Conservation (phyloP, 2,113 vertebrate species). For the Cyphomyrus plagiostoma region DNA sequence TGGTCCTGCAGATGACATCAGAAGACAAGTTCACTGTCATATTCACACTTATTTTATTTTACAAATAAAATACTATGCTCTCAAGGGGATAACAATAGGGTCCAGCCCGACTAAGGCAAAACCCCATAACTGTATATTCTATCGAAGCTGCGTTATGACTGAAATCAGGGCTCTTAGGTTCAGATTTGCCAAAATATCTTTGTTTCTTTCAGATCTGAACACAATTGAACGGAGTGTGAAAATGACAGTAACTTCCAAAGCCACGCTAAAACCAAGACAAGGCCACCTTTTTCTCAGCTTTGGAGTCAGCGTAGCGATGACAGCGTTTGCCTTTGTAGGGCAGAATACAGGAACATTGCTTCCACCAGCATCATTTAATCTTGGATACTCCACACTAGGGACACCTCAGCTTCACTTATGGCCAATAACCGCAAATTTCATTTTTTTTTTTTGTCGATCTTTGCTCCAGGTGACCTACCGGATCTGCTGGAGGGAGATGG, state of each 20-base stretch:
- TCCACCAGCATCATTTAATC: not conserved
- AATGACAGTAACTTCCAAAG: not conserved
- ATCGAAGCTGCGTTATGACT: not conserved
- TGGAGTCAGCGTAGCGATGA: not conserved
- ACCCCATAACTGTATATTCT: not conserved
- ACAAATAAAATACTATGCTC: not conserved
- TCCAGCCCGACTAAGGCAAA: not conserved
- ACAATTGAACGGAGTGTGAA: not conserved
- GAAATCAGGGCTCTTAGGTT: not conserved
- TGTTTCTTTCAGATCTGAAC: not conserved
- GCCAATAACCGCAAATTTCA: not conserved
- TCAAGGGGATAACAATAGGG: not conserved
- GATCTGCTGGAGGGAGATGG: slow-evolving; percentile 87
- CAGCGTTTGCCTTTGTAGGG: not conserved
- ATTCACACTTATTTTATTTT: not conserved
- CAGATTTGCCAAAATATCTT: not conserved
- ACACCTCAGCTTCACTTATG: not conserved
- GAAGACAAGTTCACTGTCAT: not conserved
- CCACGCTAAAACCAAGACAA: not conserved
- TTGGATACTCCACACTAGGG: not conserved
- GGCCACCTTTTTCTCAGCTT: not conserved
- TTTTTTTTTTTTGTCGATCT: not conserved
- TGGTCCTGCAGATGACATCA: slow-evolving; percentile 64
- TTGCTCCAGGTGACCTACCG: slow-evolving; percentile 65
- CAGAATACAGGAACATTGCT: not conserved